Base-by-base conservation (phyloP, 2,888 invertebrate species). In the Conchocele bisecta region DNA sequence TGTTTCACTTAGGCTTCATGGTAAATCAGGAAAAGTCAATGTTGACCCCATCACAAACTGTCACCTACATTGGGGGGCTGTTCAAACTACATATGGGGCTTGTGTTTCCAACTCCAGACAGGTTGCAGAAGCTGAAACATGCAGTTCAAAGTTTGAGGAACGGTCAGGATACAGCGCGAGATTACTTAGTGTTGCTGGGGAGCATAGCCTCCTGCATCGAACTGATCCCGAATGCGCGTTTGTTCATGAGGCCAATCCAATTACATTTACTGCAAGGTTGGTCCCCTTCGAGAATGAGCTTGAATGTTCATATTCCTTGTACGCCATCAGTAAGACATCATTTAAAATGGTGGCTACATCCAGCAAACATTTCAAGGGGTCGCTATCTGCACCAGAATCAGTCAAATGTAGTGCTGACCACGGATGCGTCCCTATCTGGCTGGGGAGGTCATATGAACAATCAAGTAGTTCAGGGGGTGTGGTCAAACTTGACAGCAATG, bases 11-110 rank as follows among this genome's bases (percentile, higher is more conserved):
- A 48, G 72, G 69, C 15, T 73, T 76, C 31, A 56, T 73, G 13
- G 63, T 73, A 42, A 76, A 76, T 56, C 15, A 22, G n/a, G 51
- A 73, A 15, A 69, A 70, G 41, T 73, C 73, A 0, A 17, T 42
- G 15, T 41, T 66, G 9, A 22, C 28, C 1, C 72, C 69, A 35
- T 42, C 60, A 2, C 65, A 70, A 44, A 20, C n/a, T 1, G 61
- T 69, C 6, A 65, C 57, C 17, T 70, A 65, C 57, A 54, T 66
- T 37, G 59, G 68, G 20, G 31, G 59, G 7, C 20, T 42, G 4
- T 64, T 58, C 20, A 4, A 68, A 26, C 44, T 68, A 2, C 6
- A 39, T 7, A 1, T 29, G 41, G 67, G 73, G 11, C 5, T 54
- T n/a, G 68, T 68, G 3, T 44, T 6, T 51, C 69, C 61, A 1